Conservation (phyloP, 2,888 invertebrate species). For the Chirona hameri region DNA sequence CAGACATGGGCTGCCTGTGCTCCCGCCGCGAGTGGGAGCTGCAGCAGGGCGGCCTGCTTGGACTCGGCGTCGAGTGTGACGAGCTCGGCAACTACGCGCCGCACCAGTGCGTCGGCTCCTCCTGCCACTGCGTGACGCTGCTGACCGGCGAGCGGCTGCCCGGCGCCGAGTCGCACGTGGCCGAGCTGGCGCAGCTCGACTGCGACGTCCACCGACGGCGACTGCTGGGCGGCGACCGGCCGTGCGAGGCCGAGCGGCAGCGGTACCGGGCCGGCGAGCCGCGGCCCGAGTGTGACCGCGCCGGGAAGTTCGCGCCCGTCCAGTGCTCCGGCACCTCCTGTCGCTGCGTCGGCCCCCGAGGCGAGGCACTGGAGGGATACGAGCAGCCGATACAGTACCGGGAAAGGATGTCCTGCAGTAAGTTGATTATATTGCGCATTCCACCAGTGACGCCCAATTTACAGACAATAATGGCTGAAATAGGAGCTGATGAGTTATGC, state of each 20-base stretch:
- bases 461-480: too few relatives aligned
- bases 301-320: not conserved
- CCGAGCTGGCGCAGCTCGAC: not conserved
- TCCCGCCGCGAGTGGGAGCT: constrained; percentile 35
- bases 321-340: too few relatives aligned
- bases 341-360: too few relatives aligned
- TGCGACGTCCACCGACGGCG: not conserved
- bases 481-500: too few relatives aligned
- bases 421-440: constrained; percentile 37
- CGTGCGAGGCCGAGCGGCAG: not conserved
- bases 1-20: constrained; percentile 38
- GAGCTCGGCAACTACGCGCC: constrained; percentile 38
- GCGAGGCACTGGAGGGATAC: too few relatives aligned
- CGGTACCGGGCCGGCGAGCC: not conserved
- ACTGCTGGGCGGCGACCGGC: not conserved
- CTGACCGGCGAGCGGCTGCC: not conserved
- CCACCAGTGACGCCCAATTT: constrained; percentile 33
- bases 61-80: constrained; percentile 36
- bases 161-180: not conserved
- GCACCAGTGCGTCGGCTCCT: constrained; percentile 37
- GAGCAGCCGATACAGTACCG: not conserved
- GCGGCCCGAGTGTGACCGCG: not conserved
- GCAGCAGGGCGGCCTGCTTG: constrained; percentile 30
- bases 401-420: constrained; percentile 35
- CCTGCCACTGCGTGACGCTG: constrained; percentile 8